Conservation (phyloP, 1,140 invertebrate genomes). For the Manduca sexta region DNA sequence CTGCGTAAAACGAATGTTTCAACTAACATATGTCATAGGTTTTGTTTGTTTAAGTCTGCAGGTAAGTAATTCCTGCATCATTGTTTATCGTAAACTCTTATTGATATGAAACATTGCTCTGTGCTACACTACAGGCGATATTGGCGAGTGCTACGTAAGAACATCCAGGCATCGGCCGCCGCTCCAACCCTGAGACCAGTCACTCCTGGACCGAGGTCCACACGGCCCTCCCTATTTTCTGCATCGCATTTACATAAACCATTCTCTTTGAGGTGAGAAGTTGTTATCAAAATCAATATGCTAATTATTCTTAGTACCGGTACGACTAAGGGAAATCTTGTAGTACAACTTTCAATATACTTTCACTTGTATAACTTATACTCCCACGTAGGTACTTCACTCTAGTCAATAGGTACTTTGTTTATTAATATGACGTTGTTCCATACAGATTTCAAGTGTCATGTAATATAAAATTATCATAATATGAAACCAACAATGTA, state of each 20-base stretch:
- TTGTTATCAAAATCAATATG: not conserved
- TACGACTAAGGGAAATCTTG: not conserved
- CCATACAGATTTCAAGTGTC: too few relatives aligned
- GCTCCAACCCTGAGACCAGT: conserved; percentile 49
- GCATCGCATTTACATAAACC: conserved; percentile 75
- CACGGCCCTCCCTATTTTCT: conserved; percentile 74
- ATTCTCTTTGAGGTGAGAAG: conserved; percentile 73
- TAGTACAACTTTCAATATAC: not conserved
- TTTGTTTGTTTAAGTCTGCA: too few relatives aligned
- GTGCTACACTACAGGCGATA: conserved; percentile 65
- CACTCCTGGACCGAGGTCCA: conserved; percentile 45
- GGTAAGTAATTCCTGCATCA: too few relatives aligned
- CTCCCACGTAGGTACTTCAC: not conserved
- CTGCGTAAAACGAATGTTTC: too few relatives aligned
- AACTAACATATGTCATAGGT: too few relatives aligned
- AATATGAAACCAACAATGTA: too few relatives aligned
- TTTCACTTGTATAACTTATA: not conserved
- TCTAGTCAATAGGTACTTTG: not conserved
- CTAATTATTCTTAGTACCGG: not conserved
- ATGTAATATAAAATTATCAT: too few relatives aligned
- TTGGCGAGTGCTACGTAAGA: conserved; percentile 81
- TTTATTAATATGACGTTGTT: not conserved
- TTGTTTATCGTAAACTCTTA: too few relatives aligned
- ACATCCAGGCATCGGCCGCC: conserved; percentile 74
- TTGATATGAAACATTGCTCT: too few relatives aligned